Conservation (phyloP, 2,888 invertebrate species). For the Cephus rjabovi region DNA sequence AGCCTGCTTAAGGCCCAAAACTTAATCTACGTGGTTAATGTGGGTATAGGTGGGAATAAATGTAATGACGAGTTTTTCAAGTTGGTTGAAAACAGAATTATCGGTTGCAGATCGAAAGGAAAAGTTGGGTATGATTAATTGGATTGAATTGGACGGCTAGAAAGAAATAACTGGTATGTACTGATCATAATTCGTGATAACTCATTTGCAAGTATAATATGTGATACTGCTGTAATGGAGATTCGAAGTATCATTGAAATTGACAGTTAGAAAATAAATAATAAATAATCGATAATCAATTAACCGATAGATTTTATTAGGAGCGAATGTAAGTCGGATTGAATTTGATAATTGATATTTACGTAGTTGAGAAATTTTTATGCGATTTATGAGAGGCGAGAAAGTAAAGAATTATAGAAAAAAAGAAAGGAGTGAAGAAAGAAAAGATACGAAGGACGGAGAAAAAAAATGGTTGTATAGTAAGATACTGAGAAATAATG, state of each 20-base stretch:
- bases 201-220: constrained; percentile 18
- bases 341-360: background rate
- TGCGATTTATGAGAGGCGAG: background rate
- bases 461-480: background rate
- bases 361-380: background rate
- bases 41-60: background rate
- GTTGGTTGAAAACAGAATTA: background rate
- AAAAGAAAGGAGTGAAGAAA: background rate
- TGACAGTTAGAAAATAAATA: background rate
- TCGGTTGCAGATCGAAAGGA: background rate
- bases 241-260: background rate
- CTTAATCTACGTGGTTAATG: background rate
- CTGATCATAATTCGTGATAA: constrained; percentile 14
- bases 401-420: background rate
- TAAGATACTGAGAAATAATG: background rate
- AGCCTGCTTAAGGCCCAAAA: background rate
- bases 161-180: constrained; percentile 17
- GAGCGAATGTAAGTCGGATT: background rate
- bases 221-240: background rate
- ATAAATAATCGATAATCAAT: background rate
- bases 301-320: background rate
- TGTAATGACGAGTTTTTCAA: background rate
- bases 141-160: constrained; percentile 12
- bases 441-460: background rate
- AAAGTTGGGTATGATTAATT: constrained; percentile 14